Evolutionary conservation across 1,140 invertebrate species (phyloP).

Genomic region (Neodiprion virginianus): DNA sequence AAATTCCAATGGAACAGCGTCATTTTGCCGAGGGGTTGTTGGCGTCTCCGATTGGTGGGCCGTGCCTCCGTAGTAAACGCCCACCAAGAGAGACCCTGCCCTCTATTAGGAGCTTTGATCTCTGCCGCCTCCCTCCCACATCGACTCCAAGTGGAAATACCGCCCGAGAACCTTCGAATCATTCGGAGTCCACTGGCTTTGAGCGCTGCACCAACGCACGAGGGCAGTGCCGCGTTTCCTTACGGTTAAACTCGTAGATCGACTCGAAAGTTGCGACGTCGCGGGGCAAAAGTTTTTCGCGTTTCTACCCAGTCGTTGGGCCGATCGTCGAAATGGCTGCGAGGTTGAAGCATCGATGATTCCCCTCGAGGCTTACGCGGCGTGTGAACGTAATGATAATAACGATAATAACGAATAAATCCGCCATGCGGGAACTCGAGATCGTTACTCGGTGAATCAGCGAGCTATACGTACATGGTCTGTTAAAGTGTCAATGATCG

Average conservation of each 20-base stretch:
- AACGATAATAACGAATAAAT: no score
- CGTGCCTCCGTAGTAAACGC: constrained; percentile 17
- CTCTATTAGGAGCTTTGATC: constrained; percentile 32
- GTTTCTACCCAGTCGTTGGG: no score
- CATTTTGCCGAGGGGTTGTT: constrained; percentile 47
- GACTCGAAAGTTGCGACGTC: constrained; percentile 32
- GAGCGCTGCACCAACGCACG: constrained; percentile 39
- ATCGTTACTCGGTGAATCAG: no score
- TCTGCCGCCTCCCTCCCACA: constrained; percentile 38
- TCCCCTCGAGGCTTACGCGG: background rate
- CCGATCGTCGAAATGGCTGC: background rate
- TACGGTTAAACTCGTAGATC: background rate
- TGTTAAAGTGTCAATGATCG: no score
- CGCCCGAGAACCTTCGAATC: constrained; percentile 48
- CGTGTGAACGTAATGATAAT: background rate
- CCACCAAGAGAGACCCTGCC: constrained; percentile 20
- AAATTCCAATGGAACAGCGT: constrained; percentile 57
- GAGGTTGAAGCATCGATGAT: background rate
- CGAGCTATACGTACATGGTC: no score
- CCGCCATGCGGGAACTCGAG: no score
- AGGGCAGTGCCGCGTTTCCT: constrained; percentile 33
- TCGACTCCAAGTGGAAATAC: constrained; percentile 36
- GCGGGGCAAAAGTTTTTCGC: no score
- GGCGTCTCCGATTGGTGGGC: constrained; percentile 1
- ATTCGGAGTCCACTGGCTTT: constrained; percentile 57